These are phyloP conservation scores for Chiloscyllium plagiosum DNA, from an alignment of 2,113 vertebrate species.

Conservation along the genomic window DNA sequence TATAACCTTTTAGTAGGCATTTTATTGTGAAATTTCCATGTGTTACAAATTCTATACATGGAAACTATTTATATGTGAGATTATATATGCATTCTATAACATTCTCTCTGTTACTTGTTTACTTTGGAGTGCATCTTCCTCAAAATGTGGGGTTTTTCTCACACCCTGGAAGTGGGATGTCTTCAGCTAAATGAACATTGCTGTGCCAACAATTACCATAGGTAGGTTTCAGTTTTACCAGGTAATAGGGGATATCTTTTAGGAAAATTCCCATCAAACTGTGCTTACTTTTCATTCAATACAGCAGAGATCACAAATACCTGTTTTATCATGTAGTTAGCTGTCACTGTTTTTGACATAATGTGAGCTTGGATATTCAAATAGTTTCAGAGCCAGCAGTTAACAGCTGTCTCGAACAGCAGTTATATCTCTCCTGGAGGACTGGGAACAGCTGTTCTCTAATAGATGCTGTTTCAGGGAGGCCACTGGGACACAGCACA, in stretches of 20 bases:
- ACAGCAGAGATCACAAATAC: conserved; percentile 40
- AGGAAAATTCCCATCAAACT: conserved; percentile 18
- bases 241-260: neutral
- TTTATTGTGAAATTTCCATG: neutral
- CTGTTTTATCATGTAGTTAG: conserved; percentile 27
- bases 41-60: neutral
- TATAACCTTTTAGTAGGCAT: neutral
- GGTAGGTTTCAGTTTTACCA: neutral
- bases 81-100: neutral
- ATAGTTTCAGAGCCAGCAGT: conserved; percentile 40
- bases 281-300: conserved; percentile 28
- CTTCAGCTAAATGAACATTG: neutral
- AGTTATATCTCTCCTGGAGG: conserved; percentile 51
- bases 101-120: neutral
- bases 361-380: conserved; percentile 32
- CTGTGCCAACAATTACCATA: neutral
- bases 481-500: conserved; percentile 36
- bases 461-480: conserved; percentile 39
- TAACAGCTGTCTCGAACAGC: conserved; percentile 67
- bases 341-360: conserved; percentile 34
- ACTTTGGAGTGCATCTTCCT: neutral
- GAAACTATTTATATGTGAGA: neutral
- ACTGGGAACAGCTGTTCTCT: conserved; percentile 60
- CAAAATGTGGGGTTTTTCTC: too few species aligned
- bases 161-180: neutral